Base-by-base conservation (phyloP, 2,888 invertebrate genomes). In the Perizoma affinitatum region DNA sequence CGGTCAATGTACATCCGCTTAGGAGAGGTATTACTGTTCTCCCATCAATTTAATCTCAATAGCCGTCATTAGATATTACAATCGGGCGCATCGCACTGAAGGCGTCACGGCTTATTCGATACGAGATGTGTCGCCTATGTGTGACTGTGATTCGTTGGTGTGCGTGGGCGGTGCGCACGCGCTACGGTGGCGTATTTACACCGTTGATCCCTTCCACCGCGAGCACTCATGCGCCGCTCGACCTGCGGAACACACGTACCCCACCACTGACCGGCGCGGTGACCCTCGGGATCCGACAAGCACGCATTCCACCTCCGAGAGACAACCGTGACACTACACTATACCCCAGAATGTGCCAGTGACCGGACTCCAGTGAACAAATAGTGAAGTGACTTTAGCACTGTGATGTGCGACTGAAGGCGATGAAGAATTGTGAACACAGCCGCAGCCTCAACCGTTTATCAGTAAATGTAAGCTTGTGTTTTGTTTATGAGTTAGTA, bases 171-270 rank as follows among this genome's bases (percentile, higher is more conserved):
- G 75, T 73, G 85, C 82, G 90, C 90, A 86, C 87, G 87, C 88
- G 89, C 83, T 80, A 80, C 82, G 74, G 68, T 85, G 79, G 79
- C 81, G 90, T 92, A 92, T 92, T 90, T 92, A 92, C 92, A 81
- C 85, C 86, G 84, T 84, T 86, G 87, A 87, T 90, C 90, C 88
- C 91, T 91, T 86, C 92, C 90, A 91, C 88, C 82, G 79, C 82
- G 75, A 86, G 79, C 92, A 92, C 92, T 92, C 89, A 91, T 90
- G 91, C 91, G 87, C 90, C 81, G 89, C 83, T 73, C 84, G 88
- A 87, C 84, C 82, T 79, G 79, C 86, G 63, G 88, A 85, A 72
- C 89, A 90, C 92, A 92, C 92, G 90, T 88, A 81, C 84, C 85
- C 85, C 87, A 84, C 87, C 80, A 85, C 78, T 70, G 71, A 75